phyloP scores from a whole-genome alignment of 2,113 vertebrate species.

The Myotis yumanensis region DNA sequence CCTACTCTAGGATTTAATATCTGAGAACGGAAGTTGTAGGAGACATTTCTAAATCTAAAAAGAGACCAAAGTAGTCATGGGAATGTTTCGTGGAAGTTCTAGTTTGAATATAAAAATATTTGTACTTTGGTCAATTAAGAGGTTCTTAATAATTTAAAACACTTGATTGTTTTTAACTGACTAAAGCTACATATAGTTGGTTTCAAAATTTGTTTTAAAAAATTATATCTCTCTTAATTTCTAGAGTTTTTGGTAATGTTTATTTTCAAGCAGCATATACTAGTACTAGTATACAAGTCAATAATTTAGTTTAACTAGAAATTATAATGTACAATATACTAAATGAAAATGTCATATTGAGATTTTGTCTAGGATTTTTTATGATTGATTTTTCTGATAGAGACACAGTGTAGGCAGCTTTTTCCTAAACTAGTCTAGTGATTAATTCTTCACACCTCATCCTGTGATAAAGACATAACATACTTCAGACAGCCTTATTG shows the following conservation, averaged over 20 bases:
- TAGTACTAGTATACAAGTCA: background rate
- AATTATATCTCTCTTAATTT: background rate
- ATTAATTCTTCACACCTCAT: background rate
- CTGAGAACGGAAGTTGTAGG: background rate
- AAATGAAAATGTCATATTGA: constrained; percentile 29
- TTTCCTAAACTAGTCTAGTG: background rate
- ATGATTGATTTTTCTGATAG: background rate
- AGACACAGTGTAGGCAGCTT: background rate
- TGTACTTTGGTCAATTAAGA: background rate
- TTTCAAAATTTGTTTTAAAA: constrained; percentile 47
- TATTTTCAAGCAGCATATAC: constrained; percentile 43
- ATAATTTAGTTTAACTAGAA: constrained; percentile 34
- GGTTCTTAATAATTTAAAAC: background rate
- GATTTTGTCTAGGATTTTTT: constrained; percentile 7
- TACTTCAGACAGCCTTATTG: background rate
- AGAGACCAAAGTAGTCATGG: background rate
- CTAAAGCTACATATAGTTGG: background rate
- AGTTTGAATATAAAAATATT: background rate
- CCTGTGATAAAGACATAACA: background rate
- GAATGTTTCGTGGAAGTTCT: background rate
- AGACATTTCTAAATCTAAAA: background rate
- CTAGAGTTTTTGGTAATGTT: background rate
- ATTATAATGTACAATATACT: background rate
- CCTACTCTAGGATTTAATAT: constrained; percentile 17
- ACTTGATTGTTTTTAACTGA: constrained; percentile 40